phyloP scores from a whole-genome alignment of 2,797 vertebrate genomes.

The Alectoris magna region DNA sequence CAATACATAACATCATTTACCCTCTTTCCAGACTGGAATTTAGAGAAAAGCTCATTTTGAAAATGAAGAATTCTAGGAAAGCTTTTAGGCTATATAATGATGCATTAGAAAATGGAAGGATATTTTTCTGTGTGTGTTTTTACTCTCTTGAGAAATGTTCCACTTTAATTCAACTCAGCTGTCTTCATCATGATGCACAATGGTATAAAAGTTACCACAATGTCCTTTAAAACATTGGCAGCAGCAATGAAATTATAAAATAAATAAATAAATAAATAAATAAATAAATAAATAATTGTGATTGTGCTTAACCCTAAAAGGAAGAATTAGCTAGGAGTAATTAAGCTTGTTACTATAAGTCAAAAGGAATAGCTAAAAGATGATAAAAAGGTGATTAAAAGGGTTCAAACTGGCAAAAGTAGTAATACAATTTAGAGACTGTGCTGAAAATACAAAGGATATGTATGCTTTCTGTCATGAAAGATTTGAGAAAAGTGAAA shows the following conservation, averaged over 20 bases:
- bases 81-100: background rate
- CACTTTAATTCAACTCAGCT: background rate
- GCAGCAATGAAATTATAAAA: background rate
- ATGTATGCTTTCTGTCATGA: slow-evolving; percentile 42
- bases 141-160: background rate
- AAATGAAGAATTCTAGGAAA: background rate
- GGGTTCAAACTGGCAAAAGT: background rate
- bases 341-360: background rate
- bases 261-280: too few relatives aligned
- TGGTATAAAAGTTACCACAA: background rate
- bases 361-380: background rate
- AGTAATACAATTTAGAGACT: background rate
- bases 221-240: background rate
- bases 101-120: background rate
- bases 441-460: slow-evolving; percentile 35
- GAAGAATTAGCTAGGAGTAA: background rate
- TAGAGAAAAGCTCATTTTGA: background rate
- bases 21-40: background rate
- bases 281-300: background rate
- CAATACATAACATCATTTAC: background rate
- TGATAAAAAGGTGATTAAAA: background rate
- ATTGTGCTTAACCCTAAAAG: background rate
- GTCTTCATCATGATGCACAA: background rate
- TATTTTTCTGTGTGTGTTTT: background rate
- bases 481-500: slow-evolving; percentile 49